Base-by-base conservation (phyloP, 1,140 invertebrate genomes). In the Monomorium pharaonis region DNA sequence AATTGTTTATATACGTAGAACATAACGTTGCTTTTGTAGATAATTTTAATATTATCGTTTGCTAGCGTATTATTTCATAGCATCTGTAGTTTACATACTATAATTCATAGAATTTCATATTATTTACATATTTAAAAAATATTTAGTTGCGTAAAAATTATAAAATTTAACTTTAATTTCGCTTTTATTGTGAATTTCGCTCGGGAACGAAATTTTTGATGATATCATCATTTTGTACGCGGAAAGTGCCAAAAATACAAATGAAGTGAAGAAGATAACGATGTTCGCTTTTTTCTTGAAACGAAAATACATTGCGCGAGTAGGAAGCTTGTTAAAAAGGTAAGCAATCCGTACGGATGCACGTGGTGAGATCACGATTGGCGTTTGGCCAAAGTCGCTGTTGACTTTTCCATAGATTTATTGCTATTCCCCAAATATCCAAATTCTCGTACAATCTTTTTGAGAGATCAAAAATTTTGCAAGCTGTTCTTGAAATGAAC, bases 291-390 rank as follows among this genome's bases (percentile, higher is more conserved):
- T 14, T 83, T 58, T 74, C 30, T 2, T 24, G 24, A 83, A 62
- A 83, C 56, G 33, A 89, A 85, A 89, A 78, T 56, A 65, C 44
- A 2, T 49, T 21, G 24, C 18, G 14, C n/a, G 10, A 63, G 18
- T 72, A 78, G 21, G 42, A 88, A 85, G 60, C 37, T 65, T 21
- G 18, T 76, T 54, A 69, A 60, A 65, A 58, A 87, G 63, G 47
- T 72, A 86, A 84, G 27, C 21, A 30, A 77, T 65, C 60, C 60
- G 76, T 77, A 77, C 27, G n/a, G 70, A 78, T 77, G 72, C 84
- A 27, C 72, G 86, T 86, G 84, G 77, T 78, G 84, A 89, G 62
- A 89, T 89, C 87, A 77, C 18, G 72, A 84, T 42, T 89, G 87
- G 87, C 87, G 3, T 62, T 51, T 9, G 37, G 87, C 88, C 88